Percentiles rank a stretch among this genome's conserved stretches.
These are phyloP conservation scores for Sebastes iracundus DNA, from an alignment of 2,797 vertebrate genomes.

Conservation along the genomic window DNA sequence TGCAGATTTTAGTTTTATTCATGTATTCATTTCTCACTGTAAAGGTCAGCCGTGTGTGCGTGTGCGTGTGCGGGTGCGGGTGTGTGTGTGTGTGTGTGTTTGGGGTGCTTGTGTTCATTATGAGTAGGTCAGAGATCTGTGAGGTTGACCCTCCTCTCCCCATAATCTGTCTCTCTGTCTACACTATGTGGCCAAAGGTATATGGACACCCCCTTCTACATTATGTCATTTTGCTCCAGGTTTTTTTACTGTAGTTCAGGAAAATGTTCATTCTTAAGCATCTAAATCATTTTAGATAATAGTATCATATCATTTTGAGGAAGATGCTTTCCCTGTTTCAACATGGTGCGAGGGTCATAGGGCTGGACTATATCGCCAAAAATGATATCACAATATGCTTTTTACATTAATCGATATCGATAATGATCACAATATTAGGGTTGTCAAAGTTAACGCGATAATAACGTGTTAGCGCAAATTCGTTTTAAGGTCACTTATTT, in stretches of 20 bases:
- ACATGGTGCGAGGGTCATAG: too few species aligned
- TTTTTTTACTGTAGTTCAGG: background rate
- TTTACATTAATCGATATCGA: too few species aligned
- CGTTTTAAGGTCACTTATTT: too few species aligned
- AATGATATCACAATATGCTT: too few species aligned
- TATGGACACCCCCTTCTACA: background rate
- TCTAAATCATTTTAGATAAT: too few species aligned
- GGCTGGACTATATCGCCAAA: too few species aligned
- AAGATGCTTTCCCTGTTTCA: background rate
- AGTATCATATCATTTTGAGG: background rate
- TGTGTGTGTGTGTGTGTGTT: background rate
- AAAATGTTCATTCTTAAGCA: background rate
- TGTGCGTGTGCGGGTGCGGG: conserved; percentile 2
- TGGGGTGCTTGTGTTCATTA: background rate
- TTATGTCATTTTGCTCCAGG: background rate
- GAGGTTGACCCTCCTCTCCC: background rate
- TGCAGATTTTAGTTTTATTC: conserved; percentile 75
- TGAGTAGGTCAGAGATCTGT: conserved; percentile 1
- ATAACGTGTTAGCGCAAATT: too few species aligned
- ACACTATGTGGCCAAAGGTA: background rate
- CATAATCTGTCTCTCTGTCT: background rate
- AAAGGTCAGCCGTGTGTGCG: conserved; percentile 68
- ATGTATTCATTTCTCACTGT: conserved; percentile 76
- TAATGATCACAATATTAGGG: too few species aligned
- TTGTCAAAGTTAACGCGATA: too few species aligned